Evolutionary conservation across 2,113 vertebrate genomes (phyloP).

Genomic region (Burhinus oedicnemus): DNA sequence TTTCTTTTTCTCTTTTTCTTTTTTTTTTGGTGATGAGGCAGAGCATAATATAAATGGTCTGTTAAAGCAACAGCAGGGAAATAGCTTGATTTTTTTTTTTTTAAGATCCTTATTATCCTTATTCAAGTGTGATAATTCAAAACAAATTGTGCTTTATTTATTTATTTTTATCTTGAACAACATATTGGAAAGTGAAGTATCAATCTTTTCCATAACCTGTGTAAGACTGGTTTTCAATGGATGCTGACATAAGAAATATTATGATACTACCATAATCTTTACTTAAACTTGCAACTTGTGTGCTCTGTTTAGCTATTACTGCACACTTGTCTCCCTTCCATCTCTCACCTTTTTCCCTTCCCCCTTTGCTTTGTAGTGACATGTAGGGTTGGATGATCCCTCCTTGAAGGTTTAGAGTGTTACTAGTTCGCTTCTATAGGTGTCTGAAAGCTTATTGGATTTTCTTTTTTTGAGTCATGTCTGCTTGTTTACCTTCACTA

Average conservation of each 20-base stretch:
- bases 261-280: background rate
- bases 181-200: background rate
- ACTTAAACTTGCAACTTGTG: background rate
- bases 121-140: background rate
- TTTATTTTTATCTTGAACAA: background rate
- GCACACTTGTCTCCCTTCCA: background rate
- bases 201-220: background rate
- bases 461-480: background rate
- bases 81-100: background rate
- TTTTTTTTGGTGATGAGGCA: background rate
- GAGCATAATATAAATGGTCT: background rate
- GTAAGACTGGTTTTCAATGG: background rate
- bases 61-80: background rate
- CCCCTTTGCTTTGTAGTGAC: background rate
- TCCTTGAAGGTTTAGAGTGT: background rate
- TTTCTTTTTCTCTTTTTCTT: background rate
- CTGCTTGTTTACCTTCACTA: background rate
- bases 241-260: background rate
- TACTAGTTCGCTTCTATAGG: background rate
- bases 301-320: background rate
- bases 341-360: background rate
- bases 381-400: rapidly evolving
- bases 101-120: background rate
- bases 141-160: background rate
- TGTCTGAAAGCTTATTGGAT: background rate